These are phyloP conservation scores for Takifugu rubripes DNA, from an alignment of 2,797 vertebrate species.

Conservation along the genomic window DNA sequence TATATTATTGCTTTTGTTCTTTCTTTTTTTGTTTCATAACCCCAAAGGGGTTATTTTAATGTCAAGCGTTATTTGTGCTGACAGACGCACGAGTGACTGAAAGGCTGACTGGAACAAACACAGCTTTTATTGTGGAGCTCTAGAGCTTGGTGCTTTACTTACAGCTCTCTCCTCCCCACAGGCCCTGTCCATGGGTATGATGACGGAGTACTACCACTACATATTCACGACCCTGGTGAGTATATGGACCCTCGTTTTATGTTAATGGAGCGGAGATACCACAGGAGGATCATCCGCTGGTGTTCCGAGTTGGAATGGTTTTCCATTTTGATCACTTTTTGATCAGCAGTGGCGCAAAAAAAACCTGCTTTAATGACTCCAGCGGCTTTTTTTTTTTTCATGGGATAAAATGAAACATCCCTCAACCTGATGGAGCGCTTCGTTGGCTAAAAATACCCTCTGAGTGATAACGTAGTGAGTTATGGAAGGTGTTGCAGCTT, in stretches of 20 bases:
- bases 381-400: slow-evolving; percentile 20
- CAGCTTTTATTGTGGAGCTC: slow-evolving; percentile 6
- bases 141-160: slow-evolving; percentile 31
- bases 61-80: background rate
- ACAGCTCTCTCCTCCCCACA: slow-evolving; percentile 61
- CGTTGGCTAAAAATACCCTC: slow-evolving; percentile 26
- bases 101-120: slow-evolving; percentile 9
- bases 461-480: slow-evolving; percentile 17
- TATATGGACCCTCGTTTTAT: slow-evolving; percentile 33
- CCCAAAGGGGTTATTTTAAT: slow-evolving; percentile 6
- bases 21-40: background rate
- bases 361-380: slow-evolving; percentile 15
- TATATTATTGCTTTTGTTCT: background rate
- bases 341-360: slow-evolving; percentile 5
- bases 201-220: slow-evolving; percentile 99
- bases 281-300: slow-evolving; percentile 2
- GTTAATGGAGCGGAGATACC: slow-evolving; percentile 7
- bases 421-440: slow-evolving; percentile 18
- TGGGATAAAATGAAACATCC: slow-evolving; percentile 33
- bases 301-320: slow-evolving; percentile 10
- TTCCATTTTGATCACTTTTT: slow-evolving; percentile 16
- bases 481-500: slow-evolving; percentile 12
- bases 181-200: slow-evolving; percentile 99
- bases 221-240: slow-evolving; percentile 98
- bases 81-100: slow-evolving; percentile 3